Evolutionary conservation across 2,888 invertebrate genomes (phyloP), one percentile per base, ranked within the genome.

Genomic region (Apamea epomidion): DNA sequence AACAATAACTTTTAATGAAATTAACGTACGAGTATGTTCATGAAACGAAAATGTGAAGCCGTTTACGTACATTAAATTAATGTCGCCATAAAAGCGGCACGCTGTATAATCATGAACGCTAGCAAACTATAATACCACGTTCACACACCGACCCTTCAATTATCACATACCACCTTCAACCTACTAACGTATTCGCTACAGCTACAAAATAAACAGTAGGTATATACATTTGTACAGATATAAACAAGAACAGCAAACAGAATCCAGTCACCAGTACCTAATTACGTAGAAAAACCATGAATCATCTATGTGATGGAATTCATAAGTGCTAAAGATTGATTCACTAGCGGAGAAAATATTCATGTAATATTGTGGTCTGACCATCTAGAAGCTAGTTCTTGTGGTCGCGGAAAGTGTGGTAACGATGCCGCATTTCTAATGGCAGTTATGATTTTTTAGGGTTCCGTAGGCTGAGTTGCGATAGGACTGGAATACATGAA

Each of bases 391-490:
- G 71, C 82, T 54, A 80, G 81, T 89, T 89, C 88, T 89, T 89
- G 90, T 87, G 76, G 80, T 89, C 37, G 64, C 81, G 73, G 82
- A 89, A 89, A 88, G 85, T 87, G 80, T 88, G 76, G 88, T 89
- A 87, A 87, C 54, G 81, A 88, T 78, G 81, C 37, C 83, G 75
- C 78, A 74, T 88, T 88, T 88, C 88, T 89, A 88, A 86, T 86
- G 80, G 72, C 74, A 70, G 81, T 72, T 84, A 86, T 88, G 80
- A 86, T 82, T 71, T 87, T 88, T 62, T 74, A 74, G 70, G 54
- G 37, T 32, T 71, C 81, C 45, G 65, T 71, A 14, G n/a, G 4
- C 1, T 42, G 7, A 51, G 10, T 29, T 29, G 51, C 5, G 10
- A 60, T 32, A 45, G 12, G 21, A 45, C n/a, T 60, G 0, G 25